phyloP scores from a whole-genome alignment of 2,888 invertebrate genomes.

The Harpagoxenus sublaevis region DNA sequence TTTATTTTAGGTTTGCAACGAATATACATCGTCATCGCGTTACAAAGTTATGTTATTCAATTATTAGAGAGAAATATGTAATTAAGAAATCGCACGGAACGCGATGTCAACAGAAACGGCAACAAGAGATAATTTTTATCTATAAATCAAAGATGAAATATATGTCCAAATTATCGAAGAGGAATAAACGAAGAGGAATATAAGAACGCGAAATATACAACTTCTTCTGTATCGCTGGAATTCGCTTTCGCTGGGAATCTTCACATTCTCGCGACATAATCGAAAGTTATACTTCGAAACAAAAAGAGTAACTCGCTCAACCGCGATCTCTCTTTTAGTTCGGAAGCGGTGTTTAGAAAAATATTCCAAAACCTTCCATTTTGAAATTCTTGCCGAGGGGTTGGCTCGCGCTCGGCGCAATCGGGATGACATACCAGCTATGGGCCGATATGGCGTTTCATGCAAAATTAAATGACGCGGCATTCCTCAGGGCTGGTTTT shows the following conservation, averaged over 20 bases:
- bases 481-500: constrained; percentile 44
- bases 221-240: neutral
- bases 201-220: neutral
- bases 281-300: constrained; percentile 31
- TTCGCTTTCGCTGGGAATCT: neutral
- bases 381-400: constrained; percentile 59
- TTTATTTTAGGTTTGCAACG: neutral
- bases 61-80: neutral
- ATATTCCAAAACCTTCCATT: constrained; percentile 51
- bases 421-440: constrained; percentile 40
- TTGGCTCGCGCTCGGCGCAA: constrained; percentile 42
- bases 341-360: constrained; percentile 57
- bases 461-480: constrained; percentile 64
- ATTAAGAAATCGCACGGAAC: neutral
- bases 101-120: neutral
- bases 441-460: constrained; percentile 22
- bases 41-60: constrained; percentile 1
- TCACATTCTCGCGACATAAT: constrained; percentile 30
- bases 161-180: neutral
- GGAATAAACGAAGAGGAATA: neutral
- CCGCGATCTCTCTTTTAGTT: constrained; percentile 23
- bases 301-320: neutral
- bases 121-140: neutral
- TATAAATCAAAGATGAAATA: neutral
- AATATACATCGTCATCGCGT: neutral